Evolutionary conservation across 2,113 vertebrate species (phyloP).

Genomic region (Malurus alboscapulatus): DNA sequence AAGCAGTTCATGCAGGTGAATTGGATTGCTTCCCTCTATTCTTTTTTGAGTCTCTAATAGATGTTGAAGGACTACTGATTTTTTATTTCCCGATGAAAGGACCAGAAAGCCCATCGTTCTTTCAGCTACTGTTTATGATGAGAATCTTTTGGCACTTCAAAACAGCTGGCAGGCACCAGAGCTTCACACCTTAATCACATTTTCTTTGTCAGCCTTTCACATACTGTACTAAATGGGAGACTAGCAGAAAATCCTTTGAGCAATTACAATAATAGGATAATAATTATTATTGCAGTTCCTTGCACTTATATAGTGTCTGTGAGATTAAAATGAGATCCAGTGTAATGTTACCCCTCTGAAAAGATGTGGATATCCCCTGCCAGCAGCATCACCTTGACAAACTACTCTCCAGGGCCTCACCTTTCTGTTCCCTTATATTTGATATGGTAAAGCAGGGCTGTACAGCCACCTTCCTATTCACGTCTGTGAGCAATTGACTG

Average conservation of each 20-base stretch:
- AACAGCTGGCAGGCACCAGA: background rate
- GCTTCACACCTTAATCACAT: slow-evolving; percentile 39
- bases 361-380: background rate
- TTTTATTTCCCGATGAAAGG: slow-evolving; percentile 35
- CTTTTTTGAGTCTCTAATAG: background rate
- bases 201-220: slow-evolving; percentile 34
- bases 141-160: slow-evolving; percentile 23
- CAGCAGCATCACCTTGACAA: background rate
- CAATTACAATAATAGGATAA: slow-evolving; percentile 50
- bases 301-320: background rate
- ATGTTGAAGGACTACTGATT: background rate
- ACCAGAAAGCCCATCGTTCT: slow-evolving; percentile 17
- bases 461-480: background rate
- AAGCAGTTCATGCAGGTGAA: background rate
- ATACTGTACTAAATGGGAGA: slow-evolving; percentile 11
- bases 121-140: slow-evolving; percentile 26
- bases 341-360: background rate
- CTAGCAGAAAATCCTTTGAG: slow-evolving; percentile 43
- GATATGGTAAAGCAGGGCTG: background rate
- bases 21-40: slow-evolving; percentile 1
- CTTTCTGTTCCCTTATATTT: background rate
- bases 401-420: background rate
- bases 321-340: slow-evolving; percentile 37
- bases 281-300: slow-evolving; percentile 30
- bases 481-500: background rate